phyloP scores from a whole-genome alignment of 2,888 invertebrate species.

The Synergus itoensis region DNA sequence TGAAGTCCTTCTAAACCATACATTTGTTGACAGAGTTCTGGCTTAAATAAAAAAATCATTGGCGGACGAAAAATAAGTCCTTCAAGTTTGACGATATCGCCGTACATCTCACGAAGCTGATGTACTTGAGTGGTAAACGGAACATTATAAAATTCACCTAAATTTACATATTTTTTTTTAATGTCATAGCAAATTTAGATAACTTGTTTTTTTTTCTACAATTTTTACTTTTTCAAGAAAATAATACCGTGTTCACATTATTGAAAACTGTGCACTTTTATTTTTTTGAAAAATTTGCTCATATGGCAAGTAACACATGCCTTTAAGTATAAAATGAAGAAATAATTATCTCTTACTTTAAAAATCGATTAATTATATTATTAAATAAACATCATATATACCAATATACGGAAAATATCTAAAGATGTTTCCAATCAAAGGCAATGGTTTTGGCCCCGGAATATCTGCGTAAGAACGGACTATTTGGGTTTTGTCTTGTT shows the following conservation, averaged over 20 bases:
- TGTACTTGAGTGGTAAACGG: conserved; percentile 54
- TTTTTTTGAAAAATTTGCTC: too few species aligned
- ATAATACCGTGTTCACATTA: too few species aligned
- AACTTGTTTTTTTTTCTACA: too few species aligned
- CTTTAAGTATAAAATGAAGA: background rate
- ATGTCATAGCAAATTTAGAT: too few species aligned
- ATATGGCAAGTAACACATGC: too few species aligned
- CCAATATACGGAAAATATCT: conserved; percentile 68
- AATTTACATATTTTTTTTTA: background rate
- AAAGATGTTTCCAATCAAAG: conserved; percentile 76
- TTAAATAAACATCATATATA: conserved; percentile 41
- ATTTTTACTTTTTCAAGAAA: too few species aligned
- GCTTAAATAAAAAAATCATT: conserved; percentile 64
- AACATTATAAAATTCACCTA: conserved; percentile 63
- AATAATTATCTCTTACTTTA: background rate
- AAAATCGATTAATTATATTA: background rate
- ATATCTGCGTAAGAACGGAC: conserved; percentile 77
- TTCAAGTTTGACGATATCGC: conserved; percentile 77
- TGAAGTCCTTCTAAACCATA: conserved; percentile 78
- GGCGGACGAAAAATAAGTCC: conserved; percentile 68
- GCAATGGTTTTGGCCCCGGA: conserved; percentile 78
- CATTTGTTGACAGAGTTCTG: conserved; percentile 69
- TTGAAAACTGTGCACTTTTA: too few species aligned
- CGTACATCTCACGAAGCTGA: conserved; percentile 70
- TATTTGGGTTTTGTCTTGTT: conserved; percentile 7